Evolutionary conservation across 2,888 invertebrate species (phyloP), one percentile per base, ranked within the genome.

Genomic region (Lycia hirtaria): DNA sequence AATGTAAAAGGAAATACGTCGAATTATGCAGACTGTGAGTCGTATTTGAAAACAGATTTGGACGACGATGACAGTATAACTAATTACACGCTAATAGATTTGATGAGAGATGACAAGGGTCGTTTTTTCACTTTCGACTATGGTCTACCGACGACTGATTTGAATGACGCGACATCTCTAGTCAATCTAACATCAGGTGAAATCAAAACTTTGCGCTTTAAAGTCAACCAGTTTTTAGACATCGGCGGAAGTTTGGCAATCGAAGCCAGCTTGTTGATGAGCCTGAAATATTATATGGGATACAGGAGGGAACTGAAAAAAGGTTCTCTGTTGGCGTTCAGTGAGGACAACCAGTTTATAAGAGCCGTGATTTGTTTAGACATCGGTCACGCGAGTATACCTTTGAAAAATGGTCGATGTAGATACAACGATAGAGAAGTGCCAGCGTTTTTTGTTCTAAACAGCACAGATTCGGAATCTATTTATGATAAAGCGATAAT

Each of bases 191-290:
- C 95, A 7, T 94, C 94, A 3, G 90, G 92, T 1, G 93, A 93
- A 67, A 92, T 95, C 22, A 93, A 94, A 35, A 93, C 95, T 0
- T 88, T 97, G 48, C 93, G 94, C 62, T 97, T 97, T 75, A 92
- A 93, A 53, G 89, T 97, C 9, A 94, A 94, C 30, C 93, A 95
- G 55, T 93, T 95, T 19, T 89, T 91, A 40, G 97, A 97, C 73
- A 94, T 96, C 26, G 98, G 98, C 0, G 97, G 97, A 0, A 97
- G 96, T 1, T 77, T 97, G 15, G 93, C 94, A 0, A 93, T 96
- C 64, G 95, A 95, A 47, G 87, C 96, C 0, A 95, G 95, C 48
- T 89, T 97, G 74, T 93, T 95, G 68, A 94, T 93, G 80, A 93
- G 90, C 67, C 69, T 90, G 65, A 93, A 90, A 60, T 88, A 88